Conservation (phyloP, 2,797 vertebrate species). For the Myotis findleyi region DNA sequence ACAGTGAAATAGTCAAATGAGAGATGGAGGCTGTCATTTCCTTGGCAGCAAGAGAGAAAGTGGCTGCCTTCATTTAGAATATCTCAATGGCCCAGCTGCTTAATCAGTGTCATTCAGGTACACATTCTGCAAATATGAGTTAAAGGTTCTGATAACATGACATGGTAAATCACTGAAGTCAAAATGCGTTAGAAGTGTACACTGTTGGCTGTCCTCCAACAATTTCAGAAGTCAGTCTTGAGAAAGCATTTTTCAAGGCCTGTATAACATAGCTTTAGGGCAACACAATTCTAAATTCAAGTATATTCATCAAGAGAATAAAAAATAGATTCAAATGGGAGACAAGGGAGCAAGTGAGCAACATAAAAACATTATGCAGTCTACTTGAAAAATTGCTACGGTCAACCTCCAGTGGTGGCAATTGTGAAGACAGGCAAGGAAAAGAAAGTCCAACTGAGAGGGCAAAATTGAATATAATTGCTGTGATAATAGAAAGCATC, state of each 20-base stretch:
- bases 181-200: conserved; percentile 34
- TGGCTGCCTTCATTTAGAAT: neutral
- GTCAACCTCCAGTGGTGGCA: conserved; percentile 16
- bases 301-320: conserved; percentile 63
- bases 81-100: neutral
- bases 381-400: conserved; percentile 50
- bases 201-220: neutral
- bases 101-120: conserved; percentile 15
- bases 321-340: conserved; percentile 68
- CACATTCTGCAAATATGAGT: neutral
- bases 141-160: neutral
- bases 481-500: neutral
- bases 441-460: conserved; percentile 23
- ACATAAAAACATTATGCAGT: conserved; percentile 61
- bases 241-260: conserved; percentile 61
- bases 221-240: conserved; percentile 41
- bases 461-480: conserved; percentile 9
- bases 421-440: conserved; percentile 57
- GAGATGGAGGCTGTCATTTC: neutral
- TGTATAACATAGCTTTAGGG: conserved; percentile 46
- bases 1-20: neutral
- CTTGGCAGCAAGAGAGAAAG: neutral
- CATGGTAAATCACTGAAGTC: conserved; percentile 32
- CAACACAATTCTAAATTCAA: conserved; percentile 64
- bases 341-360: conserved; percentile 57